A percentile compares a stretch with the other conserved stretches of the same genome.
phyloP scores from a whole-genome alignment of 2,113 vertebrate genomes.

The Melanostigma gelatinosum region DNA sequence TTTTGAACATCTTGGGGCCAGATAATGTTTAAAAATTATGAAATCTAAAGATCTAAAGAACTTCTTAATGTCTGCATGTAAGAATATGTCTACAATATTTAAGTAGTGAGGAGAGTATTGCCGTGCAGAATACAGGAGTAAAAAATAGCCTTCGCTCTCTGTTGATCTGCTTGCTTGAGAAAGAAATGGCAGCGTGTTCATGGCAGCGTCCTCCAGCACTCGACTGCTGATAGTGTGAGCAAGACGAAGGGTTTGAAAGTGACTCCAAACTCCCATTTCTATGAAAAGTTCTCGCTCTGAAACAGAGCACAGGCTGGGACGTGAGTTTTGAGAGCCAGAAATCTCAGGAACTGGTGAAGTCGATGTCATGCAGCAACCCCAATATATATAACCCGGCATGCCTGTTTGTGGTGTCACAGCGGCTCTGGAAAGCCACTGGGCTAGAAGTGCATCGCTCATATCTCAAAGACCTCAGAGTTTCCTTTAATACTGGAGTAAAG shows the following conservation, averaged over 20 bases:
- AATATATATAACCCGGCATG: not conserved
- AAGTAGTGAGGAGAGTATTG: not conserved
- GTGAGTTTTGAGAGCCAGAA: slow-evolving; percentile 14
- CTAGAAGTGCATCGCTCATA: too few relatives aligned
- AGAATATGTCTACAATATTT: not conserved
- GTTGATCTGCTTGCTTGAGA: slow-evolving; percentile 4
- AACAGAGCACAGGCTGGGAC: not conserved
- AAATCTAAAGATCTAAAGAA: not conserved
- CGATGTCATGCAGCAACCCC: slow-evolving; percentile 10
- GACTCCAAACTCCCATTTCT: slow-evolving; percentile 10
- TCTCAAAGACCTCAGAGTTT: too few relatives aligned
- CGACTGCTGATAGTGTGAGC: slow-evolving; percentile 36
- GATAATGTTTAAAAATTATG: not conserved
- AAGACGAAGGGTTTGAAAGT: slow-evolving; percentile 27
- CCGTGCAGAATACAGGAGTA: slow-evolving; percentile 4
- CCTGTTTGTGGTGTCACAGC: not conserved
- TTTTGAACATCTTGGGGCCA: not conserved
- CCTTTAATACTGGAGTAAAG: too few relatives aligned
- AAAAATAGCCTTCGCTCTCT: slow-evolving; percentile 8
- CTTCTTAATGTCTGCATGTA: not conserved
- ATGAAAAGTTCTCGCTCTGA: slow-evolving; percentile 20
- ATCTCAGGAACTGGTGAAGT: not conserved
- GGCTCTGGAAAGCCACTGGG: too few relatives aligned
- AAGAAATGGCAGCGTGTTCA: slow-evolving; percentile 27
- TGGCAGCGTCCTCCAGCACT: slow-evolving; percentile 13